Conservation (phyloP, 2,888 invertebrate species). For the Nomada ruficornis region DNA sequence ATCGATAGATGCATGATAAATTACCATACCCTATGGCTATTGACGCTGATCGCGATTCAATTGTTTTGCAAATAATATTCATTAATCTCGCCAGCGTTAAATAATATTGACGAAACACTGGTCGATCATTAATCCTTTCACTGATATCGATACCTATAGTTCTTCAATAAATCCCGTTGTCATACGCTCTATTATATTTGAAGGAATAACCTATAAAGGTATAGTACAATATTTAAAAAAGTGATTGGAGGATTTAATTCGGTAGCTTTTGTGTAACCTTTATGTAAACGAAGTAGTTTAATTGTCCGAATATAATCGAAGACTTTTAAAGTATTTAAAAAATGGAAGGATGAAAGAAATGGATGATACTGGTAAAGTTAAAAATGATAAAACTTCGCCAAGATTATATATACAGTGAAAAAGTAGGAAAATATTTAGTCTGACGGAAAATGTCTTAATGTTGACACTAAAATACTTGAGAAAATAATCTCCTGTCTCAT, state of each 20-base stretch:
- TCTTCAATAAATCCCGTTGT: background rate
- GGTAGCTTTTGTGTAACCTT: background rate
- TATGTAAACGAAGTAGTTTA: background rate
- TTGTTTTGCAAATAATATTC: slow-evolving; percentile 22
- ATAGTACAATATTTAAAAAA: background rate
- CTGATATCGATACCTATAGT: background rate
- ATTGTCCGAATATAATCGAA: no score
- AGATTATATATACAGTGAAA: no score
- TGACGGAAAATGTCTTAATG: no score
- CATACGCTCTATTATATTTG: background rate
- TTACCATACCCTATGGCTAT: slow-evolving; percentile 3
- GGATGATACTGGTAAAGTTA: no score
- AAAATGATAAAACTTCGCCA: no score
- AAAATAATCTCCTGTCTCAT: no score
- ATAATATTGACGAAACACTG: slow-evolving; percentile 14
- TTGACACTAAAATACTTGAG: no score
- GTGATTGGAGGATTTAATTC: background rate
- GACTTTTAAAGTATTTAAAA: no score
- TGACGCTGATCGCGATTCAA: slow-evolving; percentile 7
- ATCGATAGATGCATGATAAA: slow-evolving; percentile 8
- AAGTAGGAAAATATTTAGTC: no score
- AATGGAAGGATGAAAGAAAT: no score
- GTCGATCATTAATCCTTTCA: slow-evolving; percentile 25
- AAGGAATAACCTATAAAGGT: background rate
- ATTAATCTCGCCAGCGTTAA: slow-evolving; percentile 2